Evolutionary conservation across 2,888 invertebrate genomes (phyloP), one percentile per base, ranked within the genome.

Genomic region (Chrysina gloriosa): DNA sequence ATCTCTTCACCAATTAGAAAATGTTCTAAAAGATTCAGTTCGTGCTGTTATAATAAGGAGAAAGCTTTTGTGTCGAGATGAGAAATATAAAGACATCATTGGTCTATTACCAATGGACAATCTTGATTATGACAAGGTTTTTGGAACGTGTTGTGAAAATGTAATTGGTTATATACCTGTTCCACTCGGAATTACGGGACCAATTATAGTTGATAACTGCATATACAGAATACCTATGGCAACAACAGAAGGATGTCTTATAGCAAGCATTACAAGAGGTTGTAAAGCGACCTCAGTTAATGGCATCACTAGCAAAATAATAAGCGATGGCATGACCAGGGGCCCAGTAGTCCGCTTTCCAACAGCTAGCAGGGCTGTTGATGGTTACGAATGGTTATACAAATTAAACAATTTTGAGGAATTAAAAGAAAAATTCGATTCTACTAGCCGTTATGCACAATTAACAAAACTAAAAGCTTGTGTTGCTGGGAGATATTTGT

Each of bases 221-320:
- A 81, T 88, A 19, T 90, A 92, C 77, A 90, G 92, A 84, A 92
- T 99, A 56, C 99, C 99, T 3, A 94, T 99, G 96, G 98, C 98
- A 3, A 99, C 99, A 0, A 99, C 99, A 0, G 99, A 99, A 85
- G 99, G 99, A 0, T 98, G 98, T 67, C 85, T 99, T 63, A 95
- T 99, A 0, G 99, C 98, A 0, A 97, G 96, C 34, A 97, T 98
- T 0, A 98, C 98, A 83, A 89, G 99, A 71, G 99, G 99, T 3
- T 97, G 98, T 76, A 89, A 95, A 75, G 98, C 97, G 0, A 86
- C 98, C 0, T 86, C 90, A 0, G 84, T 87, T 2, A 88, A 90
- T 73, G 98, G 98, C 0, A 94, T 97, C 0, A 90, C 87, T 0
- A 94, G 94, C 72, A 88, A 91, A 4, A 90, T 98, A 0, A 92